These are phyloP conservation scores for Betta splendens DNA, from an alignment of 2,797 vertebrate genomes.

Conservation along the genomic window DNA sequence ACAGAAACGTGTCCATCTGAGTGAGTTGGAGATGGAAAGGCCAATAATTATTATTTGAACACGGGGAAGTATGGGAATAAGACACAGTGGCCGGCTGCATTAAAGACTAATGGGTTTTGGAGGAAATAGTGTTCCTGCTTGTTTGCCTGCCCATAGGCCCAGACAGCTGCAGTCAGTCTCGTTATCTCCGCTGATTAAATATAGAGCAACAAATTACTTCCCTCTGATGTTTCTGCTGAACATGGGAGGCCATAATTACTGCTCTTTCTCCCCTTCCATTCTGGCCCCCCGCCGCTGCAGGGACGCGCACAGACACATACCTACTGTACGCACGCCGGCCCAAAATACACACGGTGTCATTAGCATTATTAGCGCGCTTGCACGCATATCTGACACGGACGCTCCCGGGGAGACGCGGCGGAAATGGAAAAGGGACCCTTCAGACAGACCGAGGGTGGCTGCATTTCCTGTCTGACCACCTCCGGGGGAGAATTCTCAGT, in stretches of 20 bases:
- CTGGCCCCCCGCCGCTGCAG: slow-evolving; percentile 59
- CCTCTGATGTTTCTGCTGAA: slow-evolving; percentile 77
- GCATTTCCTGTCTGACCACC: slow-evolving; percentile 65
- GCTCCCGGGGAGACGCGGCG: slow-evolving; percentile 26
- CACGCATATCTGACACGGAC: slow-evolving; percentile 36
- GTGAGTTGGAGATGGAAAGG: slow-evolving; percentile 39
- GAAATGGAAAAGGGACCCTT: slow-evolving; percentile 32
- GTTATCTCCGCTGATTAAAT: slow-evolving; percentile 80
- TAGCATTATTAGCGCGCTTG: slow-evolving; percentile 52
- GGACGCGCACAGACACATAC: slow-evolving; percentile 25
- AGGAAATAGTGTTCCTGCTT: slow-evolving; percentile 74
- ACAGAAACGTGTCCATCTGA: slow-evolving; percentile 24
- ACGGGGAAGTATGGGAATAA: slow-evolving; percentile 65
- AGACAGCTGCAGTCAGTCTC: slow-evolving; percentile 71
- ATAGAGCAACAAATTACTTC: slow-evolving; percentile 82
- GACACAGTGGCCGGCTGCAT: slow-evolving; percentile 48
- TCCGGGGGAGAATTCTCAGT: slow-evolving; percentile 45
- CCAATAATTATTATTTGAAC: slow-evolving; percentile 57
- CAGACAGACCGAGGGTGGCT: slow-evolving; percentile 49
- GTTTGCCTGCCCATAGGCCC: slow-evolving; percentile 64
- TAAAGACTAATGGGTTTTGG: slow-evolving; percentile 73
- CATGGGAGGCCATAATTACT: slow-evolving; percentile 77
- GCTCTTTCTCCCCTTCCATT: slow-evolving; percentile 64
- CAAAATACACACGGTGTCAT: slow-evolving; percentile 50
- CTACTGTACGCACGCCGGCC: slow-evolving; percentile 20